Percentiles rank a stretch among this genome's conserved stretches.
These are phyloP conservation scores for Teinopalpus imperialis DNA, from an alignment of 2,888 invertebrate genomes.

Conservation along the genomic window DNA sequence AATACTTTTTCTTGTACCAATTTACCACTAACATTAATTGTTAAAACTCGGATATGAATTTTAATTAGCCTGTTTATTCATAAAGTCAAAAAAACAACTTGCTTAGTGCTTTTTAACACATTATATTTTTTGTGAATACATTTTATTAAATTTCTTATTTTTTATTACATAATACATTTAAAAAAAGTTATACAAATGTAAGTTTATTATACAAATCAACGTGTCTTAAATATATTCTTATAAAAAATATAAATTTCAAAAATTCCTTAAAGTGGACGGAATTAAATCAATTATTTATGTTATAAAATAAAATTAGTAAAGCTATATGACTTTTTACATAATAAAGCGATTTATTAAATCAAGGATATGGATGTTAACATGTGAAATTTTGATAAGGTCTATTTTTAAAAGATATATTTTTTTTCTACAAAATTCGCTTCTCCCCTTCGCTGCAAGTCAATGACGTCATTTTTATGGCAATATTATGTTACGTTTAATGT, in stretches of 20 bases:
- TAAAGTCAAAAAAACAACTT: slow-evolving; percentile 39
- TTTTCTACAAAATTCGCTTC: slow-evolving; percentile 66
- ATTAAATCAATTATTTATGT: slow-evolving; percentile 35
- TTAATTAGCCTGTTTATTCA: too few relatives aligned
- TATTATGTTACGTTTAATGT: slow-evolving; percentile 33
- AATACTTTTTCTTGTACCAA: too few relatives aligned
- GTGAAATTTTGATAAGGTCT: slow-evolving; percentile 37
- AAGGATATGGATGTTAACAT: slow-evolving; percentile 51
- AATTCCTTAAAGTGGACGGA: slow-evolving; percentile 32
- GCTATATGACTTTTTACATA: slow-evolving; percentile 77
- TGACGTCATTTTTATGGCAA: slow-evolving; percentile 29
- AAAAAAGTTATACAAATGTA: slow-evolving; percentile 51
- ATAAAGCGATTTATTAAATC: slow-evolving; percentile 57
- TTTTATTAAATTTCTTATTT: slow-evolving; percentile 43
- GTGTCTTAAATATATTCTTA: slow-evolving; percentile 34
- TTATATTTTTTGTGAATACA: slow-evolving; percentile 69
- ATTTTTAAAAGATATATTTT: slow-evolving; percentile 57
- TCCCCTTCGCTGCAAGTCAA: slow-evolving; percentile 46
- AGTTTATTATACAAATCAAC: slow-evolving; percentile 50
- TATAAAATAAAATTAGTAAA: slow-evolving; percentile 70
- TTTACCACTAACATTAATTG: too few relatives aligned
- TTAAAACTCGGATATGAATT: too few relatives aligned
- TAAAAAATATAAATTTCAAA: slow-evolving; percentile 37
- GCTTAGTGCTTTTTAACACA: slow-evolving; percentile 70
- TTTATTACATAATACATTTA: slow-evolving; percentile 32